Evolutionary conservation across 2,113 vertebrate species (phyloP).

Genomic region (Chionis minor): DNA sequence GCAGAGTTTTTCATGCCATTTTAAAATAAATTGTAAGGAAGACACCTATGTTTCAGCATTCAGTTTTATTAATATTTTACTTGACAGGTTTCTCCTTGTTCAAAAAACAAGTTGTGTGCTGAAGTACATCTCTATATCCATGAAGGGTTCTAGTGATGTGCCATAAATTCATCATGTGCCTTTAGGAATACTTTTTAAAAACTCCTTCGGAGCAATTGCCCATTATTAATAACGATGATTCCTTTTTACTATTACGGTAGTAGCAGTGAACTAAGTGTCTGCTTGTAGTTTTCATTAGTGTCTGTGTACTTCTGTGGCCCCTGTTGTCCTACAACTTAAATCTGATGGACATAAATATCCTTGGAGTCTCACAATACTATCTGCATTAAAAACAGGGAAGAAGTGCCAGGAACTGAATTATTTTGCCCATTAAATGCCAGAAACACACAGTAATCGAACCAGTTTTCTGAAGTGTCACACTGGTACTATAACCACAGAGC

Average conservation of each 20-base stretch:
- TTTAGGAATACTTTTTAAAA: slow-evolving; percentile 57
- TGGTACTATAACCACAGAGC: not conserved
- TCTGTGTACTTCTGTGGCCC: not conserved
- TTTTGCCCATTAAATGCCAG: not conserved
- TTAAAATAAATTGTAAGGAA: slow-evolving; percentile 35
- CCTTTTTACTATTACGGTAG: slow-evolving; percentile 28
- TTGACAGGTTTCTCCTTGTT: slow-evolving; percentile 19
- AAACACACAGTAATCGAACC: not conserved
- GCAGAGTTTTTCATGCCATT: not conserved
- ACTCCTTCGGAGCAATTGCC: slow-evolving; percentile 39
- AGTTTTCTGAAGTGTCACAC: not conserved
- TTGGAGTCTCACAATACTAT: not conserved
- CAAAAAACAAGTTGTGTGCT: slow-evolving; percentile 30
- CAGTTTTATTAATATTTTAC: slow-evolving; percentile 25
- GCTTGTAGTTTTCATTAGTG: not conserved
- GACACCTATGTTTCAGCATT: not conserved
- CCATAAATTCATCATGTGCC: slow-evolving; percentile 49
- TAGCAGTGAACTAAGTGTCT: not conserved
- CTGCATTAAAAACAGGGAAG: not conserved
- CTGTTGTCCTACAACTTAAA: not conserved
- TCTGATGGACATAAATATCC: not conserved
- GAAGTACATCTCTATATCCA: slow-evolving; percentile 37
- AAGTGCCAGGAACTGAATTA: not conserved
- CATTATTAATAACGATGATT: slow-evolving; percentile 43
- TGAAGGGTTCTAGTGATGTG: not conserved